Conservation (phyloP, 2,797 vertebrate species). For the Ctenochaetus hawaiiensis region DNA sequence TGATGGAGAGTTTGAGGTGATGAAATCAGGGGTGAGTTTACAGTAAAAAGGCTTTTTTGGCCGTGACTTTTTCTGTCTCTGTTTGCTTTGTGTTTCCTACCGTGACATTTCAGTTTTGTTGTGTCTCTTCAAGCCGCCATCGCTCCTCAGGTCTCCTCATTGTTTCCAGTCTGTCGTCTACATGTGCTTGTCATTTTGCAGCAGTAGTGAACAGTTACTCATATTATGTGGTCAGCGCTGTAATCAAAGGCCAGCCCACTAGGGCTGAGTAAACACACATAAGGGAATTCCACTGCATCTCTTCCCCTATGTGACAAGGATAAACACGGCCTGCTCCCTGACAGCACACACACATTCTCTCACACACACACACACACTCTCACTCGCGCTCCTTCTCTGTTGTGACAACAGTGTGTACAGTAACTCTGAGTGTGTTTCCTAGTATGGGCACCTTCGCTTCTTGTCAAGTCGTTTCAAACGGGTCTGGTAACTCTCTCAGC, state of each 20-base stretch:
- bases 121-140: slow-evolving; percentile 45
- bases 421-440: slow-evolving; percentile 64
- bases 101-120: slow-evolving; percentile 54
- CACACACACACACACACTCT: slow-evolving; percentile 22
- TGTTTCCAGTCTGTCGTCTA: slow-evolving; percentile 79
- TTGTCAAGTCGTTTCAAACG: slow-evolving; percentile 56
- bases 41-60: slow-evolving; percentile 2
- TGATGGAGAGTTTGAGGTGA: slow-evolving; percentile 49
- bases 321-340: slow-evolving; percentile 71
- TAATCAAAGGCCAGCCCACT: slow-evolving; percentile 82
- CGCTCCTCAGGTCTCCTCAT: slow-evolving; percentile 65
- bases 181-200: slow-evolving; percentile 84
- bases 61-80: slow-evolving; percentile 6
- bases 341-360: slow-evolving; percentile 3
- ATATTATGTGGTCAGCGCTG: slow-evolving; percentile 82
- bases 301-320: slow-evolving; percentile 68
- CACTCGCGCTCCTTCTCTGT: slow-evolving; percentile 46
- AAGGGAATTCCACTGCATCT: slow-evolving; percentile 78
- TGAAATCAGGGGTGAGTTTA: slow-evolving; percentile 28
- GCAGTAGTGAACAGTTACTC: slow-evolving; percentile 81
- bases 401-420: slow-evolving; percentile 33
- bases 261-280: slow-evolving; percentile 82
- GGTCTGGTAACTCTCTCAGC: slow-evolving; percentile 58
- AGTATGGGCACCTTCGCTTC: slow-evolving; percentile 78
- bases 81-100: slow-evolving; percentile 4